A percentile compares a stretch with the other conserved stretches of the same genome.
phyloP scores from a whole-genome alignment of 2,797 vertebrate genomes.

The Enteromius viviparus region DNA sequence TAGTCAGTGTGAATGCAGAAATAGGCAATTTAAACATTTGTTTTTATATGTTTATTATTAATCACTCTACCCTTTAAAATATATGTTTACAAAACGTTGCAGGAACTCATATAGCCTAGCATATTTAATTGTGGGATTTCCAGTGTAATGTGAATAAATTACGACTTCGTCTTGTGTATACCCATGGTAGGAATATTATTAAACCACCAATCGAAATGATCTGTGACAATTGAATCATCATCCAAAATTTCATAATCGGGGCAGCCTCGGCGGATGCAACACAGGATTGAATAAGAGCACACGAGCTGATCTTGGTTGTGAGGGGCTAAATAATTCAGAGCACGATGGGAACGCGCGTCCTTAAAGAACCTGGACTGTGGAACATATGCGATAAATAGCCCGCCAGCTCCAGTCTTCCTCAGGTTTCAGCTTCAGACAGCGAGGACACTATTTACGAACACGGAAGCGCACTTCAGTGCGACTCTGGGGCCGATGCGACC shows the following conservation, averaged over 20 bases:
- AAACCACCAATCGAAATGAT: neutral
- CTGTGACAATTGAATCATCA: neutral
- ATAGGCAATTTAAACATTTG: neutral
- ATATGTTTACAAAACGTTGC: neutral
- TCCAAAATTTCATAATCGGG: neutral
- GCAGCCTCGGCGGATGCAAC: neutral
- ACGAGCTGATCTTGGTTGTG: neutral
- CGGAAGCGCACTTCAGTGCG: neutral
- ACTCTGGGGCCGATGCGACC: neutral
- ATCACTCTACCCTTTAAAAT: neutral
- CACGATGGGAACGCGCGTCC: slow-evolving; percentile 19
- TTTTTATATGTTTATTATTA: neutral
- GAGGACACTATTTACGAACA: neutral
- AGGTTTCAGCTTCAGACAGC: neutral
- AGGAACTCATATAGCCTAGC: too few relatives aligned
- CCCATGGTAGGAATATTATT: neutral
- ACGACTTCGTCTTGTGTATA: neutral
- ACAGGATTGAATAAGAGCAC: neutral
- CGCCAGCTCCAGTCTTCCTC: neutral
- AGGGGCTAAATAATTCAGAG: slow-evolving; percentile 34
- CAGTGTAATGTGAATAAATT: neutral
- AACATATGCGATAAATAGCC: slow-evolving; percentile 1
- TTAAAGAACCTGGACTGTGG: slow-evolving; percentile 30
- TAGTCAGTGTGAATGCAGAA: neutral
- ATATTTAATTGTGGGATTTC: neutral